A percentile compares a stretch with the other conserved stretches of the same genome.
Conservation (phyloP, 2,113 vertebrate genomes). For the Prochilodus magdalenae region DNA sequence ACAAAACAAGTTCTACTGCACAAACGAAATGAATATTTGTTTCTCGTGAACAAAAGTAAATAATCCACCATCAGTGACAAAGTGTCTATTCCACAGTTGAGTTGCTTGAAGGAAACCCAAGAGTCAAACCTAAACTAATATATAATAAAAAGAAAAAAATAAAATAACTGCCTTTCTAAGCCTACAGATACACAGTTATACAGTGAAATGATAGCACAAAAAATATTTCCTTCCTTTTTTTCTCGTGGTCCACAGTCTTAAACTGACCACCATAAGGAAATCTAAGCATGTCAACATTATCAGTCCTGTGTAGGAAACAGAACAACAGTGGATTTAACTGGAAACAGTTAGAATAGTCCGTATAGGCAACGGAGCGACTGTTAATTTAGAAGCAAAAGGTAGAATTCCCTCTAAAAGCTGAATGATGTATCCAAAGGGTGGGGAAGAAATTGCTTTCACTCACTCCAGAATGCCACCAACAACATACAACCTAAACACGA, state of each 20-base stretch:
- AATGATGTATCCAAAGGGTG: conserved; percentile 21
- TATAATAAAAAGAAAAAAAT: background rate
- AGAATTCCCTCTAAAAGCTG: conserved; percentile 6
- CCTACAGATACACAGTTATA: background rate
- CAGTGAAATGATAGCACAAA: too few relatives aligned
- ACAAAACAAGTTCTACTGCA: background rate
- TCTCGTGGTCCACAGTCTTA: background rate
- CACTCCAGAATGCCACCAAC: conserved; percentile 16
- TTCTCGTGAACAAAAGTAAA: conserved; percentile 2
- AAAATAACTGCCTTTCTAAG: background rate
- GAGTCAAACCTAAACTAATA: background rate
- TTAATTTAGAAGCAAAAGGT: background rate
- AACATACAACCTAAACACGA: conserved; percentile 17
- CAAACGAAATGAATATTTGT: background rate
- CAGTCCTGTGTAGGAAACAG: background rate
- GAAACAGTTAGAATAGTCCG: background rate
- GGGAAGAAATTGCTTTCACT: background rate
- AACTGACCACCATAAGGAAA: background rate
- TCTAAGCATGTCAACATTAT: background rate
- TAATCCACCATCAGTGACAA: background rate
- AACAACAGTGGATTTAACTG: background rate
- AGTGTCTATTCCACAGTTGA: background rate
- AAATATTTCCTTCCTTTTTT: background rate
- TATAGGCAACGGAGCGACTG: background rate
- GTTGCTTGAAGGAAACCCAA: background rate